Base-by-base conservation (phyloP, 92 coral and sea anemone species). In the Porites lobata region DNA sequence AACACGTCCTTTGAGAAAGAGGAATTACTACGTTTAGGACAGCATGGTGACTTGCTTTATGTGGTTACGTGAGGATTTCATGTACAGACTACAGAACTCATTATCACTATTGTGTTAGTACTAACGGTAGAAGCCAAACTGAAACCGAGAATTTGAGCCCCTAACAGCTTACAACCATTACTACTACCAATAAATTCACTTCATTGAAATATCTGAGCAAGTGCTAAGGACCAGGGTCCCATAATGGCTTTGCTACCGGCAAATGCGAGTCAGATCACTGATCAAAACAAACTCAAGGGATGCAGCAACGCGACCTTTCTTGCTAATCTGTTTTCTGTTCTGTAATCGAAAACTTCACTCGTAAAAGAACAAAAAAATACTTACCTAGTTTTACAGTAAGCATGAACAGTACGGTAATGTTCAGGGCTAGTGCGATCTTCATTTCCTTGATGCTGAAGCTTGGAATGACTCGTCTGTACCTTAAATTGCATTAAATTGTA, bases 401-500 rank as follows among this genome's bases (percentile, higher is more conserved):
- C 15, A 84, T 52, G 6, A 73, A 1, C 73, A 51, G 75, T 18
- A 51, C 50, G 1, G 74, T 64, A n/a, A 18, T 26, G 65, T 15
- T 51, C 2, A 84, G 63, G 21, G 75, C 73, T 21, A 26, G n/a
- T 11, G 24, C 52, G 65, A 65, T 26, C 43, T 84, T 84, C 87
- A 84, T 84, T 75, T 62, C 74, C 65, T 73, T 52, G 43, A 14
- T 58, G 73, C 69, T 51, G 81, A 19, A 62, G 47, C 47, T 63
- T 73, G 38, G 21, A 38, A 38, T 51, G 81, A 47, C 64, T 84
- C 74, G 61, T 73, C 81, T 75, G 61, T 73, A 51, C 87, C 87
- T 84, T 84, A 84, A 75, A 84, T 73, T 84, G 81, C 66, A 75
- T 84, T 84, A 84, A 74, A 84, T 21, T 20, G 59, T 72, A 65